Percentiles rank a stretch among this genome's conserved stretches.
These are phyloP conservation scores for Agapetus fuscipes DNA, from an alignment of 2,888 invertebrate genomes.

Conservation along the genomic window DNA sequence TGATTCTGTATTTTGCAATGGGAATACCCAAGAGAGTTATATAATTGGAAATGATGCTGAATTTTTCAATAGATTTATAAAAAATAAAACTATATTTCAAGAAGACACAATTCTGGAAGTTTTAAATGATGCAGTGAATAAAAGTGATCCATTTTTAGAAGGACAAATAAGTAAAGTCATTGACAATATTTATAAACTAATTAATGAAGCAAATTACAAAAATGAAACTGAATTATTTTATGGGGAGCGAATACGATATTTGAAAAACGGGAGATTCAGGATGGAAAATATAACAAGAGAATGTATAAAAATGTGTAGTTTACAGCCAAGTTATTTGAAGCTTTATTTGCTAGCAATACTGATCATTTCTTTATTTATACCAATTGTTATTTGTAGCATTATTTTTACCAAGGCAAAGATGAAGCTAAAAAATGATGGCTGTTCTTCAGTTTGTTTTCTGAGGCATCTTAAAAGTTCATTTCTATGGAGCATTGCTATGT, in stretches of 20 bases:
- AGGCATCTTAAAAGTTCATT: conserved; percentile 2
- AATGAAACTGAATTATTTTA: background rate
- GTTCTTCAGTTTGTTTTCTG: too few relatives aligned
- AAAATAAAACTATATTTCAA: background rate
- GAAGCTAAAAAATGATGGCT: background rate
- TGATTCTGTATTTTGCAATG: too few relatives aligned
- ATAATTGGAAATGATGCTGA: background rate
- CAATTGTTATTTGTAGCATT: conserved; percentile 35
- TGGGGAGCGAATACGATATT: conserved; percentile 25
- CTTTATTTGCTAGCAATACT: conserved; percentile 34
- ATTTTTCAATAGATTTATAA: background rate
- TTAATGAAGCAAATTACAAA: background rate
- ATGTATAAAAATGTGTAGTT: conserved; percentile 35
- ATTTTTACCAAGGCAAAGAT: conserved; percentile 37
- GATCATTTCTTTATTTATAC: conserved; percentile 36
- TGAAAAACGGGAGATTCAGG: too few relatives aligned
- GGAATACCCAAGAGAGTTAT: background rate
- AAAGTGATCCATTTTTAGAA: background rate
- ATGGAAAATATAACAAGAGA: too few relatives aligned
- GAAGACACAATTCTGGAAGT: background rate
- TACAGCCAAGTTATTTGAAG: conserved; percentile 34
- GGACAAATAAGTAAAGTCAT: background rate
- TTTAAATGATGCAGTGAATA: background rate
- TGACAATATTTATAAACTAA: background rate
- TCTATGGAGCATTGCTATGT: conserved; percentile 37